Evolutionary conservation across 2,888 invertebrate genomes (phyloP).

Genomic region (Onchidella celtica): DNA sequence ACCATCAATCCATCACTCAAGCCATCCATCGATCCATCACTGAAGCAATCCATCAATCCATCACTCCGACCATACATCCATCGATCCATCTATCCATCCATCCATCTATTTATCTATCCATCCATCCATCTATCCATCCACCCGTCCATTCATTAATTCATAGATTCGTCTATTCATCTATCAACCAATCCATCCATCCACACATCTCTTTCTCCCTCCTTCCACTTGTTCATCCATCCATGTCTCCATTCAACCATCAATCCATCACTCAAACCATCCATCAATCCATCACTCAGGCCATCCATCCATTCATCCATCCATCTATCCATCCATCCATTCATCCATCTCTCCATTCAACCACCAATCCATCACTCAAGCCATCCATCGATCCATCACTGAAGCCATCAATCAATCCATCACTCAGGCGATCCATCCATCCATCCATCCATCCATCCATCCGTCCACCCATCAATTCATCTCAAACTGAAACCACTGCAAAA

Average conservation of each 20-base stretch:
- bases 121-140: neutral
- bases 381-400: neutral
- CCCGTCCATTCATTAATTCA: neutral
- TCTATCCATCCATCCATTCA: neutral
- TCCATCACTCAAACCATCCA: neutral
- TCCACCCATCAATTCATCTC: no score
- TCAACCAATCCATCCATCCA: neutral
- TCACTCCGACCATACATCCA: conserved; percentile 3
- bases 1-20: neutral
- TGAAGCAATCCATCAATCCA: neutral
- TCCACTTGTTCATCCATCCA: neutral
- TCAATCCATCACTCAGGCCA: neutral
- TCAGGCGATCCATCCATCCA: neutral
- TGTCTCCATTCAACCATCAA: neutral
- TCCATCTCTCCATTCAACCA: neutral
- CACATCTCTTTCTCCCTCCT: no score
- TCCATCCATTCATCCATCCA: neutral
- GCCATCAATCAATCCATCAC: neutral
- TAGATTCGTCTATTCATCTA: neutral
- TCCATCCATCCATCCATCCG: neutral
- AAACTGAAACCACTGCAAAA: no score
- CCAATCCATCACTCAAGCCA: no score
- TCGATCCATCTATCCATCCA: conserved; percentile 16
- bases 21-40: neutral
- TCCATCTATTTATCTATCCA: neutral